phyloP scores from a whole-genome alignment of 2,113 vertebrate species.

The Colius striatus region DNA sequence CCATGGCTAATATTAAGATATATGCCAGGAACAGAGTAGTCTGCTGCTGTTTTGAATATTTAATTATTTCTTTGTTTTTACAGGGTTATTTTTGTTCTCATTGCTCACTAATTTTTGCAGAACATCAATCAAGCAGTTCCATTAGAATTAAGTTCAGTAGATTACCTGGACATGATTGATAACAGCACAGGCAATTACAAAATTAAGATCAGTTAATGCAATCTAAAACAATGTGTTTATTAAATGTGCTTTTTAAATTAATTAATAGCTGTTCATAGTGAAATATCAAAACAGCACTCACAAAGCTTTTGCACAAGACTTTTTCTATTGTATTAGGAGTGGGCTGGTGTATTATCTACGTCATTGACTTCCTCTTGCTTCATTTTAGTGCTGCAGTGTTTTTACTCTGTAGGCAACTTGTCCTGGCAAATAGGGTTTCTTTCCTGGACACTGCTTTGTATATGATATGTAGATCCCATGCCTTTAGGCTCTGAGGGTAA shows the following conservation, averaged over 20 bases:
- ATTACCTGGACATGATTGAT: constrained; percentile 72
- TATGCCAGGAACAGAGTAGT: neutral
- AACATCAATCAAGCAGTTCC: constrained; percentile 19
- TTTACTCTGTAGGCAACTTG: neutral
- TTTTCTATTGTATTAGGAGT: neutral
- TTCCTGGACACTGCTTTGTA: neutral
- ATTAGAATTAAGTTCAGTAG: constrained; percentile 69
- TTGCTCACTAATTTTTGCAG: constrained; percentile 18
- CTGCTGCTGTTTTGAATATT: constrained; percentile 35
- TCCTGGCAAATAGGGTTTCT: neutral
- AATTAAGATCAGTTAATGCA: constrained; percentile 71
- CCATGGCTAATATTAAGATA: neutral
- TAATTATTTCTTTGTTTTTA: constrained; percentile 45
- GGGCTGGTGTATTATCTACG: neutral
- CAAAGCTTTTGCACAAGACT: neutral
- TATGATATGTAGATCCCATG: neutral
- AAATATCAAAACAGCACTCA: neutral
- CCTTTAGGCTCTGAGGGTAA: neutral
- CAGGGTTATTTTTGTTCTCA: neutral
- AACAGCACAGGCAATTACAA: constrained; percentile 66
- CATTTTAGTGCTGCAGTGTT: neutral
- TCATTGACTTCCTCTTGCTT: constrained; percentile 26
- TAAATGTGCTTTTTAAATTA: constrained; percentile 65
- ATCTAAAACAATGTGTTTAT: constrained; percentile 71
- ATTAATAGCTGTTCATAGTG: constrained; percentile 45